Conservation (phyloP, 2,797 vertebrate species). For the Danio choprae region DNA sequence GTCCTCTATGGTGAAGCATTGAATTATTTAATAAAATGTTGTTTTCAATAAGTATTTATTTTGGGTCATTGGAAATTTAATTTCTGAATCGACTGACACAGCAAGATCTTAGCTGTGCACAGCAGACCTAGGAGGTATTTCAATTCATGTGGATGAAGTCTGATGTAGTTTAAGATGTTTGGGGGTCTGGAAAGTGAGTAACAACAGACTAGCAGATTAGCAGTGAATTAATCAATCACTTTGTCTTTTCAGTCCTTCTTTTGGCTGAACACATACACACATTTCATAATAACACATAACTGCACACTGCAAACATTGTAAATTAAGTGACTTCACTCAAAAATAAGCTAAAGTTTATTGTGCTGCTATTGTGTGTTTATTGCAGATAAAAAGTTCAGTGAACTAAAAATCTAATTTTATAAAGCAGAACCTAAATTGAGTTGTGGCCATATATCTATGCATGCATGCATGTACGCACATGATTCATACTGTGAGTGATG, state of each 20-base stretch:
- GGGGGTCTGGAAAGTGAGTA: slow-evolving; percentile 3
- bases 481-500: too few species aligned
- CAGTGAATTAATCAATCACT: background rate
- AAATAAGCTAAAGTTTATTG: too few species aligned
- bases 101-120: slow-evolving; percentile 6
- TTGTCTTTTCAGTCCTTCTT: background rate
- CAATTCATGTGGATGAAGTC: background rate
- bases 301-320: too few species aligned
- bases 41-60: slow-evolving; percentile 53
- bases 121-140: slow-evolving; percentile 8
- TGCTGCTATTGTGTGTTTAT: too few species aligned
- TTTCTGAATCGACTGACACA: slow-evolving; percentile 18
- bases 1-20: slow-evolving; percentile 50
- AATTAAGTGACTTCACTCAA: too few species aligned
- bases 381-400: too few species aligned
- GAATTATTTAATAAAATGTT: slow-evolving; percentile 49
- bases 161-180: slow-evolving; percentile 6
- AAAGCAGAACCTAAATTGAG: too few species aligned
- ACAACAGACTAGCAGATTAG: slow-evolving; percentile 15
- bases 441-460: too few species aligned
- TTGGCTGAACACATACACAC: too few species aligned
- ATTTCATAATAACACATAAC: too few species aligned
- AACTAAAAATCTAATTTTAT: too few species aligned
- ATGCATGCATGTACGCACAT: too few species aligned
- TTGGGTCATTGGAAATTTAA: slow-evolving; percentile 34